Conservation (phyloP, 2,113 vertebrate species). For the Malurus cyaneus region DNA sequence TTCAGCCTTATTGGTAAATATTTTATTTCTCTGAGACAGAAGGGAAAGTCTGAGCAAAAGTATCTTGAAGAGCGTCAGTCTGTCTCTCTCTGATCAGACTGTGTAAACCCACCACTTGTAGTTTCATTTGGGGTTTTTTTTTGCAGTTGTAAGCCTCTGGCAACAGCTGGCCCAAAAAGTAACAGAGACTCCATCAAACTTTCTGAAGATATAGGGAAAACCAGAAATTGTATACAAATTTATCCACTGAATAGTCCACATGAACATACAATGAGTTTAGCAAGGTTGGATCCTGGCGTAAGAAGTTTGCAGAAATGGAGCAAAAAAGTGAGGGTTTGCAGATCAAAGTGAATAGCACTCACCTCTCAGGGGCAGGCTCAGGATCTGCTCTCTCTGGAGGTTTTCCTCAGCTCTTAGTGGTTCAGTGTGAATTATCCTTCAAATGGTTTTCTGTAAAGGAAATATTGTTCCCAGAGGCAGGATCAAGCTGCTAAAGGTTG, state of each 20-base stretch:
- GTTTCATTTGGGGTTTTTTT: background rate
- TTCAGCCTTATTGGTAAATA: background rate
- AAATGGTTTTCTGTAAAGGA: background rate
- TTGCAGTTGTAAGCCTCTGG: background rate
- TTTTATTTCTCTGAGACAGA: background rate
- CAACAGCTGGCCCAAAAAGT: background rate
- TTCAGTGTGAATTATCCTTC: background rate
- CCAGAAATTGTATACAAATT: background rate
- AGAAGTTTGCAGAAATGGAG: background rate
- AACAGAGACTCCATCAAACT: background rate
- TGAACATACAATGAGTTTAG: background rate
- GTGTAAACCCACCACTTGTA: background rate
- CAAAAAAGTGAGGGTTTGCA: background rate
- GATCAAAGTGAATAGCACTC: background rate
- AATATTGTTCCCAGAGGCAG: background rate
- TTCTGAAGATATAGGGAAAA: background rate
- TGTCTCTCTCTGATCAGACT: background rate
- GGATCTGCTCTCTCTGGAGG: background rate
- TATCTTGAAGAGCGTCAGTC: background rate
- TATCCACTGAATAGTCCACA: background rate
- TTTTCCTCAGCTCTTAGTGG: background rate
- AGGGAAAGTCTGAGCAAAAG: background rate
- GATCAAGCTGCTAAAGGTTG: background rate
- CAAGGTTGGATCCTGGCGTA: background rate
- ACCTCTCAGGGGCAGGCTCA: accelerated